Conservation (phyloP, 2,113 vertebrate genomes). For the Oophaga pumilio region DNA sequence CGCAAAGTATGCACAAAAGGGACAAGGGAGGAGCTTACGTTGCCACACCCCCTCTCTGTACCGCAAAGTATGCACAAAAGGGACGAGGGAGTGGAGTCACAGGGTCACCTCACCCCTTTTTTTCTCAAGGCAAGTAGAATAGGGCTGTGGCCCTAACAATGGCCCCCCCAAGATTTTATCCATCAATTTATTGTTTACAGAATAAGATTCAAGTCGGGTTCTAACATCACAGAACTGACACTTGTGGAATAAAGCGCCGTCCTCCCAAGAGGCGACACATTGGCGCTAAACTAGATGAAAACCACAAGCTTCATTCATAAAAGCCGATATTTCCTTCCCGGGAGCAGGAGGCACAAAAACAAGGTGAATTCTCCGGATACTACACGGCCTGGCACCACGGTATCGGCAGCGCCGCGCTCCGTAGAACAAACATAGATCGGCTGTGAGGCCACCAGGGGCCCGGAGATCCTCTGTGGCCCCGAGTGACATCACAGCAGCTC, state of each 20-base stretch:
- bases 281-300: slow-evolving; percentile 37
- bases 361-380: slow-evolving; percentile 18
- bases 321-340: slow-evolving; percentile 40
- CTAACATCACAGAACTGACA: not conserved
- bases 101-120: not conserved
- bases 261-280: not conserved
- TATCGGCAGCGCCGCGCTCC: not conserved
- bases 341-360: slow-evolving; percentile 18
- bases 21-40: not conserved
- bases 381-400: not conserved
- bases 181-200: not conserved
- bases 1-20: not conserved
- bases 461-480: slow-evolving; percentile 59
- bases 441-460: slow-evolving; percentile 55
- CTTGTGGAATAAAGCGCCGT: not conserved
- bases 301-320: slow-evolving; percentile 51
- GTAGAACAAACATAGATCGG: slow-evolving; percentile 47
- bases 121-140: not conserved
- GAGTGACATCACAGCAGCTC: slow-evolving; percentile 53
- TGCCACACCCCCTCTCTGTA: too few relatives aligned
- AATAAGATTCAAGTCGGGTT: not conserved
- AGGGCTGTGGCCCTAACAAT: not conserved
- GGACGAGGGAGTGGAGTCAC: not conserved
- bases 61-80: not conserved
- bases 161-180: not conserved